Base-by-base conservation (phyloP, 1,140 invertebrate species). In the Ctenoplectra terminalis region DNA sequence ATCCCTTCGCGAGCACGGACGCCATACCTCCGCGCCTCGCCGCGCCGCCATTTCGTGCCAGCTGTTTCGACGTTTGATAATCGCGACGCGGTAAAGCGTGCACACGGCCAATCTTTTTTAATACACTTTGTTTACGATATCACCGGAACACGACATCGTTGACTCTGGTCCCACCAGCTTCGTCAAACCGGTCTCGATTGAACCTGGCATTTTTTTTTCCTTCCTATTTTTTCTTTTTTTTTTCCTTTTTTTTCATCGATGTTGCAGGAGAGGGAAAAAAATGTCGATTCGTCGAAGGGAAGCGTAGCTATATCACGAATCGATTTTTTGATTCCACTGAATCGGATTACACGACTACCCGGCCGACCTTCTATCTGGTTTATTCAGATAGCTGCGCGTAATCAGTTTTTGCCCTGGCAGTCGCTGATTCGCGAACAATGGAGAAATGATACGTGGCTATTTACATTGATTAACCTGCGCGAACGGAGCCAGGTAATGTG, bases 81-180 rank as follows among this genome's bases (percentile, higher is more conserved):
- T 87, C 81, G 82, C 46, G 66, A 29, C 31, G 54, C 76, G 56
- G 71, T 43, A 81, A 84, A 83, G 26, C 61, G 81, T 52, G 64
- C 67, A 50, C 61, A 26, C 48, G 48, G 26, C 50, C 48, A 46
- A 64, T 87, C 61, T 48, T 81, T 77, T 86, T 84, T 81, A 75
- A 86, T 66, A 69, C 76, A 66, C 56, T 87, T 87, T 84, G 74
- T 81, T 87, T 87, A 79, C 66, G 85, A 86, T 83, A 83, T 74
- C 84, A n/a, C 73, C 34, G 40, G 63, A 43, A 66, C 40, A 43
- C 20, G 48, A 43, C 66, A 82, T 56, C 85, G 29, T 70, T 66
- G 80, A 86, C 71, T 60, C 9, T 0, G 29, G 54, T 50, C 31
- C 40, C 54, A 34, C 23, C 31, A 8, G n/a, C 40, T 29, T 37